Percentiles rank a stretch among this genome's conserved stretches.
phyloP scores from a whole-genome alignment of 2,113 vertebrate species.

The Spea multiplicata region DNA sequence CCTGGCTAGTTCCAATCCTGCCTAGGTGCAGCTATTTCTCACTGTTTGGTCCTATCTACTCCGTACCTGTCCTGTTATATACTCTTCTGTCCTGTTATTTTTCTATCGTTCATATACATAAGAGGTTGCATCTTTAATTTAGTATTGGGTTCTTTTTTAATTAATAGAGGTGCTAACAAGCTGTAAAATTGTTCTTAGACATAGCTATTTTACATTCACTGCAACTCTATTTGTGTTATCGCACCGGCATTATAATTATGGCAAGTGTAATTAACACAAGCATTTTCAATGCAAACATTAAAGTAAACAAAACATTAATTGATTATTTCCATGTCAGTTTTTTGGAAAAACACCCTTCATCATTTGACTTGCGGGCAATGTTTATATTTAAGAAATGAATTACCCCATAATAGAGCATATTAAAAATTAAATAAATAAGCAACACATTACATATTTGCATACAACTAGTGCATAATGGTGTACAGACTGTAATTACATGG shows the following conservation, averaged over 20 bases:
- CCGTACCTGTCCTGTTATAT: too few relatives aligned
- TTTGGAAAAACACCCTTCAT: conserved; percentile 9
- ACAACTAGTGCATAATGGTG: background rate
- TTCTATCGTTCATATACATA: too few relatives aligned
- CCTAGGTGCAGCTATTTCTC: too few relatives aligned
- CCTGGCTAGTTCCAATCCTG: too few relatives aligned
- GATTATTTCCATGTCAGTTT: conserved; percentile 14
- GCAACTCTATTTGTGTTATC: background rate
- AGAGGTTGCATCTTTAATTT: too few relatives aligned
- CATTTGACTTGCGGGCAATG: conserved; percentile 23
- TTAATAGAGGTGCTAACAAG: background rate
- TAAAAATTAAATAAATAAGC: background rate
- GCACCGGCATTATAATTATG: background rate
- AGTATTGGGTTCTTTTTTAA: too few relatives aligned
- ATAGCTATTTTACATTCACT: background rate
- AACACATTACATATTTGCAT: conserved; percentile 15
- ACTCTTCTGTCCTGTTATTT: too few relatives aligned
- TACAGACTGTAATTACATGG: conserved; percentile 19
- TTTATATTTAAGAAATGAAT: conserved; percentile 19
- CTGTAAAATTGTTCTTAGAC: background rate
- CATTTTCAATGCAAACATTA: conserved; percentile 9
- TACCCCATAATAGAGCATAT: background rate
- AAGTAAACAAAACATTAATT: conserved; percentile 21
- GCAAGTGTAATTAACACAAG: conserved; percentile 8
- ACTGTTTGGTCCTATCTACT: too few relatives aligned